Percentiles rank a stretch among this genome's conserved stretches.
These are phyloP conservation scores for Arrhopalites spinosus DNA, from an alignment of 2,888 invertebrate species.

Conservation along the genomic window DNA sequence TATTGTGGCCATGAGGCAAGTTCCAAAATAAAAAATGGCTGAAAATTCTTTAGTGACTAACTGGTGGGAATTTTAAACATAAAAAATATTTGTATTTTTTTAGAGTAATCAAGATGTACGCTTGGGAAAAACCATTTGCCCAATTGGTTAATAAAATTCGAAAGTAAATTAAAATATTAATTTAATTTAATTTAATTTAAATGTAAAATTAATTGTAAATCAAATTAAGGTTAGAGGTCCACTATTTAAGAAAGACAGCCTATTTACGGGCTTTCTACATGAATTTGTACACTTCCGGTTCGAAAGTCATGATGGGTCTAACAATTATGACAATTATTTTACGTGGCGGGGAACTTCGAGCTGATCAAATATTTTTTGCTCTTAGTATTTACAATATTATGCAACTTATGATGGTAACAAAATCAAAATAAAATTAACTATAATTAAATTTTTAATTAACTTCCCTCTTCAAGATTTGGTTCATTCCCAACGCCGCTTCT, in stretches of 20 bases:
- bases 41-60: too few relatives aligned
- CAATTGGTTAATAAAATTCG: too few relatives aligned
- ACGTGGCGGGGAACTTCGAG: slow-evolving; percentile 60
- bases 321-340: slow-evolving; percentile 51
- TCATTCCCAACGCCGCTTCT: background rate
- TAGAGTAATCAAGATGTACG: too few relatives aligned
- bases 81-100: too few relatives aligned
- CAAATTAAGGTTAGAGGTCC: slow-evolving; percentile 68
- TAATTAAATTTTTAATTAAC: too few relatives aligned
- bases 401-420: slow-evolving; percentile 28
- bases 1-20: slow-evolving; percentile 83
- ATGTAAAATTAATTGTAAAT: background rate
- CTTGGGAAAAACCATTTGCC: too few relatives aligned
- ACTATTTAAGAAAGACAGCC: slow-evolving; percentile 68
- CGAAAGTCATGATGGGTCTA: slow-evolving; percentile 59
- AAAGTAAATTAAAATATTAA: too few relatives aligned
- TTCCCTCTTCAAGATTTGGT: background rate
- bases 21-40: too few relatives aligned
- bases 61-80: too few relatives aligned
- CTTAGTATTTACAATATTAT: slow-evolving; percentile 36
- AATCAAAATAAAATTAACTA: too few relatives aligned
- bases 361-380: slow-evolving; percentile 66
- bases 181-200: too few relatives aligned
- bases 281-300: slow-evolving; percentile 72
- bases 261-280: slow-evolving; percentile 68